Base-by-base conservation (phyloP, 1,140 invertebrate species). In the Anastatus disparis region DNA sequence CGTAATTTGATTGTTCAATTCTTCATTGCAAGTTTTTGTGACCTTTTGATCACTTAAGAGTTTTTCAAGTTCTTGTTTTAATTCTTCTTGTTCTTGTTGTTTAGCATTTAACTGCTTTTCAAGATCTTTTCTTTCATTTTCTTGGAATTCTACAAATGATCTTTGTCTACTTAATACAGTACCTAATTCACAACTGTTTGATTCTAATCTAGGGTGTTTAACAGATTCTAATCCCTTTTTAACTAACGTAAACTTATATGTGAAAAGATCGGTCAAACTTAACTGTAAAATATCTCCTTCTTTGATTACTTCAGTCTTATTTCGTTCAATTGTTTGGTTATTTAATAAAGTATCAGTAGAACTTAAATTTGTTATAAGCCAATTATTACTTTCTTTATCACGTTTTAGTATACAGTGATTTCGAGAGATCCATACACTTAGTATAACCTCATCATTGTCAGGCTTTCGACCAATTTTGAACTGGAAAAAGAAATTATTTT, bases 141-240 rank as follows among this genome's bases (percentile, higher is more conserved):
- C 81, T 71, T 89, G 88, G 22, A 72, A 84, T 58, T 85, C 77
- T 35, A 83, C 83, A 84, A 89, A 89, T 64, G 84, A 85, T 40
- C 84, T 84, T 74, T 87, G 87, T 20, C 86, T 79, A 69, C 82
- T 74, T 68, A 86, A 77, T 64, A 87, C 80, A 48, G 84, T 76
- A 29, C 84, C 77, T 10, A 80, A 71, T 52, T 80, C 65, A 8
- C 64, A 70, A 52, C 80, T 63, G 8, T 70, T 59, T 42, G 75
- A 53, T 17, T 87, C 82, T 6, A 87, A 26, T 74, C 85, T 83
- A 50, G 79, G 80, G 17, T 77, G 80, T 73, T 89, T 89, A 17
- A 27, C 29, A 35, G 69, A 75, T 10, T 71, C 62, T 8, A 78
- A 65, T 55, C 65, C 76, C 65, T 73, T 77, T 35, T 66, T 22